phyloP scores from a whole-genome alignment of 2,113 vertebrate species.

The Gallinago media region DNA sequence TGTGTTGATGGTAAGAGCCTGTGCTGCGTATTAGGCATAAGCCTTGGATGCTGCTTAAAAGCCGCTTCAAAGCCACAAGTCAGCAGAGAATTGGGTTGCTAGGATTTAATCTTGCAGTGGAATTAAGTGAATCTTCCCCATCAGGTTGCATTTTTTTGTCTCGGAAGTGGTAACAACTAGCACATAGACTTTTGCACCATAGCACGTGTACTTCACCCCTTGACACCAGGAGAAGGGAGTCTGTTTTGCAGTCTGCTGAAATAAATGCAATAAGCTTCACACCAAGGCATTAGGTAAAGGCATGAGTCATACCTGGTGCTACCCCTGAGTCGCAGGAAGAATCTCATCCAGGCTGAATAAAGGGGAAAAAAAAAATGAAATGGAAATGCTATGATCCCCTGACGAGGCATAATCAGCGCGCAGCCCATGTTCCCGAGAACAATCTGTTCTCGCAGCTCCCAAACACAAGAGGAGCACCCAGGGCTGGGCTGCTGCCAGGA shows the following conservation, averaged over 20 bases:
- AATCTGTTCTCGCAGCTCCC: constrained; percentile 44
- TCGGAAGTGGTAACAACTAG: not conserved
- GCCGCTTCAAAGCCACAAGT: not conserved
- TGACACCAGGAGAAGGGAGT: fast-evolving
- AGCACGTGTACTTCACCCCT: not conserved
- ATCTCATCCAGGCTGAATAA: not conserved
- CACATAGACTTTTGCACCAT: not conserved
- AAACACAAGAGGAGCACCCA: not conserved
- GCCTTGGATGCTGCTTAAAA: not conserved
- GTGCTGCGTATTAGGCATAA: not conserved
- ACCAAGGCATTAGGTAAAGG: not conserved
- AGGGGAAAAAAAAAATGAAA: not conserved
- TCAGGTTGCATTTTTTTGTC: fast-evolving
- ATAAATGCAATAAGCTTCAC: not conserved
- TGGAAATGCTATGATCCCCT: not conserved
- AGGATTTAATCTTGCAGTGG: not conserved
- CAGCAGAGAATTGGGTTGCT: constrained; percentile 22
- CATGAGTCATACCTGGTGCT: not conserved
- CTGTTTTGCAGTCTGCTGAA: not conserved
- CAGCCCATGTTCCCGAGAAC: not conserved
- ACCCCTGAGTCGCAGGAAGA: not conserved
- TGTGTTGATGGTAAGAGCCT: not conserved
- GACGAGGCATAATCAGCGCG: not conserved
- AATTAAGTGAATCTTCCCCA: not conserved
- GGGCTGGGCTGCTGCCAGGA: constrained; percentile 37